Conservation (phyloP, 2,797 vertebrate genomes). For the Phalanger gymnotis region DNA sequence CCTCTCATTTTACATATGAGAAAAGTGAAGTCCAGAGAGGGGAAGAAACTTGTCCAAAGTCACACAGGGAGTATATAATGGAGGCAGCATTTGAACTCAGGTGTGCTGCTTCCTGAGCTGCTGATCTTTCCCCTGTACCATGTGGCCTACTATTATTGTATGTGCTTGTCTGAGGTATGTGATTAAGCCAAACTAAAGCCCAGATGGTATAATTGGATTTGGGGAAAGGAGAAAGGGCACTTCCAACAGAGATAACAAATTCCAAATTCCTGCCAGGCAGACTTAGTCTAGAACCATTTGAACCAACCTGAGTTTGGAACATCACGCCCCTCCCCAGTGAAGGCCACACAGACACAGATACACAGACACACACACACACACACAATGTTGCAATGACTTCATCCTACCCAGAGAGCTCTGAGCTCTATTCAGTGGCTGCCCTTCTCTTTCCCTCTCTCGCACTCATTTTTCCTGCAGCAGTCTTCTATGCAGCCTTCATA, state of each 20-base stretch:
- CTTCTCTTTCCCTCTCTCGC: background rate
- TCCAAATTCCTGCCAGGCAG: background rate
- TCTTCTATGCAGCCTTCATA: constrained; percentile 79
- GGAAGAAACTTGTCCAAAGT: background rate
- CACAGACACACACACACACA: constrained; percentile 44
- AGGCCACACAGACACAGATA: background rate
- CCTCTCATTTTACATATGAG: background rate
- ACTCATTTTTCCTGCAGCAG: constrained; percentile 70
- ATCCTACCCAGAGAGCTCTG: constrained; percentile 68
- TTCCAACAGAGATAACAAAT: background rate
- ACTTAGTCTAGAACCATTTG: constrained; percentile 11
- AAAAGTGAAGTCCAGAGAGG: background rate
- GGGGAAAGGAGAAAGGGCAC: background rate
- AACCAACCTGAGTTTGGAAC: constrained; percentile 15
- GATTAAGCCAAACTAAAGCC: background rate
- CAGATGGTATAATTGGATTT: background rate
- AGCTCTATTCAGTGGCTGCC: constrained; percentile 53
- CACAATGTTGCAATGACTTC: constrained; percentile 69
- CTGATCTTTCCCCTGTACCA: background rate
- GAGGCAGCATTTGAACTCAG: background rate
- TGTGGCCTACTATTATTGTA: background rate
- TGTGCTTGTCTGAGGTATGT: background rate
- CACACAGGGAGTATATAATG: background rate
- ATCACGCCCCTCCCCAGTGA: background rate
- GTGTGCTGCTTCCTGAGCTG: background rate